A percentile compares a stretch with the other conserved stretches of the same genome.
phyloP scores from a whole-genome alignment of 2,888 invertebrate genomes.

The Nebria brevicollis region DNA sequence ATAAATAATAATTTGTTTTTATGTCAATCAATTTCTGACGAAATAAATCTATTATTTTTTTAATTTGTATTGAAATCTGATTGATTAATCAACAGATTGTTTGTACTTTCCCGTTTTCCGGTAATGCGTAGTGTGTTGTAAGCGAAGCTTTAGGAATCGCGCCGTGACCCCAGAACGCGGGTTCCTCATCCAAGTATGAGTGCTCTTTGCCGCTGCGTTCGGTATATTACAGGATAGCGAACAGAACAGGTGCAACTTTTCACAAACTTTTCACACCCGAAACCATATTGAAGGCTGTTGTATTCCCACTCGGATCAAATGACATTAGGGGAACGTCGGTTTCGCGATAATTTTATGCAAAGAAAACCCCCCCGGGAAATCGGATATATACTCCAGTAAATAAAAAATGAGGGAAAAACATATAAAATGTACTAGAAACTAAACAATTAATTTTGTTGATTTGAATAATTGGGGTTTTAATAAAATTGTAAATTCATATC shows the following conservation, averaged over 20 bases:
- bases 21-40: neutral
- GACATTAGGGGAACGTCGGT: neutral
- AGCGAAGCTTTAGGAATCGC: neutral
- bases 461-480: too few relatives aligned
- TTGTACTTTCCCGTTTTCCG: neutral
- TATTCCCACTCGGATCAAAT: neutral
- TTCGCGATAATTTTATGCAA: neutral
- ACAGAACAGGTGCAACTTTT: conserved; percentile 15
- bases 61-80: neutral
- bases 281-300: conserved; percentile 2
- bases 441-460: neutral
- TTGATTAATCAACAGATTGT: neutral
- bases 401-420: neutral
- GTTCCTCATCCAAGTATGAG: neutral
- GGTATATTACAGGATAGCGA: neutral
- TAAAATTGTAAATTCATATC: neutral
- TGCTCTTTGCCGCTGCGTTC: neutral
- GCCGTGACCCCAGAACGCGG: neutral
- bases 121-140: neutral
- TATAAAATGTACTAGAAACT: neutral
- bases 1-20: too few relatives aligned
- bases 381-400: neutral
- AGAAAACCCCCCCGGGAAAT: neutral
- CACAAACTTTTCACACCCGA: conserved; percentile 1
- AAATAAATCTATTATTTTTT: neutral